Percentiles rank a stretch among this genome's conserved stretches.
Evolutionary conservation across 2,113 vertebrate species (phyloP).

Genomic region (Edolisoma coerulescens): DNA sequence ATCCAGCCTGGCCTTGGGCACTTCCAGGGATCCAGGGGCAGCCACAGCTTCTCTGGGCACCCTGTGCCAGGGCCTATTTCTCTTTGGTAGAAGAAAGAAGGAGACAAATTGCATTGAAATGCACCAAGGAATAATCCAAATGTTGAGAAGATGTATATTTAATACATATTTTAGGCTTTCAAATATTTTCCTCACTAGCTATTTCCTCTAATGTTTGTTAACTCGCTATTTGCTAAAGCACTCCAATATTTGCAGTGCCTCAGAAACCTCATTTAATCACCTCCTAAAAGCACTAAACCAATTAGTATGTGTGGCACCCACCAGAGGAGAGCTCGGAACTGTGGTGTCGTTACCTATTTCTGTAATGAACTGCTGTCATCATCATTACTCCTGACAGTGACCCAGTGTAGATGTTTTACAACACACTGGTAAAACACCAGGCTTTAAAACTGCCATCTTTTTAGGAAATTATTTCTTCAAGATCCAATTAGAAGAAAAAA

Average conservation of each 20-base stretch:
- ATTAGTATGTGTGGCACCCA: not conserved
- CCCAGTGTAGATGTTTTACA: not conserved
- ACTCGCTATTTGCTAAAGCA: not conserved
- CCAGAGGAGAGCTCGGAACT: not conserved
- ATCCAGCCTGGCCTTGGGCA: fast-evolving
- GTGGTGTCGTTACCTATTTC: not conserved
- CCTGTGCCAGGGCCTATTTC: not conserved
- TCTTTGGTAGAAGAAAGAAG: not conserved
- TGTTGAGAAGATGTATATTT: not conserved
- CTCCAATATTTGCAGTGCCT: not conserved
- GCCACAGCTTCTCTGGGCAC: not conserved
- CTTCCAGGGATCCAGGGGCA: not conserved
- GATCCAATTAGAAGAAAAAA: not conserved
- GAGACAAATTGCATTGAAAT: not conserved
- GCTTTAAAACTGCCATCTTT: not conserved
- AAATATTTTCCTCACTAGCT: not conserved
- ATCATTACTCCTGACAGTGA: not conserved
- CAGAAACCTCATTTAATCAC: slow-evolving; percentile 10
- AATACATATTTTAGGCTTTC: not conserved
- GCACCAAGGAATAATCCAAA: not conserved
- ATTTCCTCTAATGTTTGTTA: not conserved
- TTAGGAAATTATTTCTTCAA: not conserved
- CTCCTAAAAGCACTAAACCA: not conserved
- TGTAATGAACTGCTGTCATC: slow-evolving; percentile 6
- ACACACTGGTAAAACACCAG: not conserved